phyloP scores from a whole-genome alignment of 2,888 invertebrate genomes.

The Eueremaeus valkanovi region DNA sequence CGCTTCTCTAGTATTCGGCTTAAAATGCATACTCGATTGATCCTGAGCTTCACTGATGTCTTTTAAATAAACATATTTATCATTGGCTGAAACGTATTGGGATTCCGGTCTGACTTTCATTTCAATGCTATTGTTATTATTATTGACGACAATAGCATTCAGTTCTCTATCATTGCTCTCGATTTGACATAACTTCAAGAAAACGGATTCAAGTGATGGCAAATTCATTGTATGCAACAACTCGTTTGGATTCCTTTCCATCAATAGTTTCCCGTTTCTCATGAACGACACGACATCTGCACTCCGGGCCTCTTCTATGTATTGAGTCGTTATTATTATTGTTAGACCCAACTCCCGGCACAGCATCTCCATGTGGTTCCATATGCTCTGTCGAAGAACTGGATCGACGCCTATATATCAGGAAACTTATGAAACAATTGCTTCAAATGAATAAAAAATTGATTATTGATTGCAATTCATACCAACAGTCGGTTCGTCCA shows the following conservation, averaged over 20 bases:
- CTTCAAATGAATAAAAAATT: too few relatives aligned
- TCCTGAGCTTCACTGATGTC: not conserved
- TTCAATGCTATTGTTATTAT: not conserved
- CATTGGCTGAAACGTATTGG: not conserved
- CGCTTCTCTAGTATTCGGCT: not conserved
- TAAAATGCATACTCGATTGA: not conserved
- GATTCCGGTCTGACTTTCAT: not conserved
- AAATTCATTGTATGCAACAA: constrained; percentile 58
- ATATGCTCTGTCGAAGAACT: constrained; percentile 48
- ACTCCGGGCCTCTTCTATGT: constrained; percentile 79
- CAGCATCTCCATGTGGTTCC: constrained; percentile 53
- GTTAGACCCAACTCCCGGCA: constrained; percentile 50
- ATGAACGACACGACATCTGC: constrained; percentile 65
- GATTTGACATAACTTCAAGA: constrained; percentile 66
- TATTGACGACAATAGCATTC: not conserved
- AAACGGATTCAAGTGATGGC: constrained; percentile 76
- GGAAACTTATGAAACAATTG: too few relatives aligned
- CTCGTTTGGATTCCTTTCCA: constrained; percentile 77
- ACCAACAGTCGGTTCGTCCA: constrained; percentile 40
- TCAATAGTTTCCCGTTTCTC: constrained; percentile 82
- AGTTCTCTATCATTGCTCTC: constrained; percentile 46
- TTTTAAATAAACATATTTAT: not conserved
- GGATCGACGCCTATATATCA: constrained; percentile 31
- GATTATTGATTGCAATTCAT: not conserved
- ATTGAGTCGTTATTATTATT: constrained; percentile 68